Percentiles rank a stretch among this genome's conserved stretches.
phyloP scores from a whole-genome alignment of 1,140 invertebrate species.

The Pogonomyrmex californicus region DNA sequence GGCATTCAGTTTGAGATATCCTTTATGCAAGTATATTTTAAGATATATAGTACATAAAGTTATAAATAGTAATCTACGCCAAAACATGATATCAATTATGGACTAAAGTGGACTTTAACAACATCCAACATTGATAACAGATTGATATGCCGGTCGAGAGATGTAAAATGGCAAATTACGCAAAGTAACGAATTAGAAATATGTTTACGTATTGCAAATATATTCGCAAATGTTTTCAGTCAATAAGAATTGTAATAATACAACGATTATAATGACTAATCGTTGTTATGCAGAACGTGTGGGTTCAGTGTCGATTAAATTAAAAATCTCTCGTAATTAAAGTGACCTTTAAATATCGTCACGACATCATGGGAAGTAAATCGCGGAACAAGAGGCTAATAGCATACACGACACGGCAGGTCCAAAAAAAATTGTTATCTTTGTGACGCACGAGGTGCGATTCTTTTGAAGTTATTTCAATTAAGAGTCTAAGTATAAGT shows the following conservation, averaged over 20 bases:
- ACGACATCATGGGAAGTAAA: not conserved
- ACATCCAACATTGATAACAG: not conserved
- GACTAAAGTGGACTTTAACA: not conserved
- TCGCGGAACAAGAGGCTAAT: conserved; percentile 44
- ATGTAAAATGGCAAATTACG: not conserved
- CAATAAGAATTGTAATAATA: not conserved
- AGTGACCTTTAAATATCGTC: conserved; percentile 56
- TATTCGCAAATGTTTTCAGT: not conserved
- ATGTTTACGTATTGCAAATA: not conserved
- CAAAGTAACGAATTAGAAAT: not conserved
- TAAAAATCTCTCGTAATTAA: conserved; percentile 43
- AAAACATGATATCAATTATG: not conserved
- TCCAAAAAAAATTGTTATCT: conserved; percentile 46
- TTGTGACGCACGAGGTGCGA: conserved; percentile 13
- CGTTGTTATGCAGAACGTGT: not conserved
- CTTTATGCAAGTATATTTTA: too few relatives aligned
- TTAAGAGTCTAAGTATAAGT: conserved; percentile 18
- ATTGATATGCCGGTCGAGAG: not conserved
- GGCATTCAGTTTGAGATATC: too few relatives aligned
- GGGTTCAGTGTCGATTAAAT: conserved; percentile 20
- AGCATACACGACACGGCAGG: not conserved
- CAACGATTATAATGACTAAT: not conserved
- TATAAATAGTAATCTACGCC: not conserved
- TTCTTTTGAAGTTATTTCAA: conserved; percentile 22
- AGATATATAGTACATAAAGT: not conserved